A percentile compares a stretch with the other conserved stretches of the same genome.
Conservation (phyloP, 2,113 vertebrate species). For the Pagrus major region DNA sequence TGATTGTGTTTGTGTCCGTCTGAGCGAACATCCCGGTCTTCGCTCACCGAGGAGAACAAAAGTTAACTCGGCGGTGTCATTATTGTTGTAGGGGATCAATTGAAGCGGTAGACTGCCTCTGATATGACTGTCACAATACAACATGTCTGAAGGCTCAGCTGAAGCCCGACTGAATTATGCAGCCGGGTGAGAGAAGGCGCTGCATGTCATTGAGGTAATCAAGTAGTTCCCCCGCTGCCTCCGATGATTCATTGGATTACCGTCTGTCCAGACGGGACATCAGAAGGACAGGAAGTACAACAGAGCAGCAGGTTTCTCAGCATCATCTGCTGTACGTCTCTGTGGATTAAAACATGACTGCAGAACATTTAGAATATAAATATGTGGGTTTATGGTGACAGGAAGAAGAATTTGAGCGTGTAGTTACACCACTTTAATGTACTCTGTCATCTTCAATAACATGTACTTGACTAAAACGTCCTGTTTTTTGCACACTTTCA, state of each 20-base stretch:
- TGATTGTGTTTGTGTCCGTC: conserved; percentile 9
- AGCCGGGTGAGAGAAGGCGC: conserved; percentile 9
- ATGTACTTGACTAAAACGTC: not conserved
- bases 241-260: conserved; percentile 47
- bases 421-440: not conserved
- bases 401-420: not conserved
- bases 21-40: not conserved
- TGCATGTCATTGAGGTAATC: conserved; percentile 40
- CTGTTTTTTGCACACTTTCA: no score
- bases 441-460: not conserved
- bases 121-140: conserved; percentile 8
- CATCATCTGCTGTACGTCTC: conserved; percentile 24
- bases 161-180: conserved; percentile 14
- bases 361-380: conserved; percentile 2
- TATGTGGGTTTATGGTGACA: not conserved
- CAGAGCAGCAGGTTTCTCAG: conserved; percentile 36
- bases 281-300: conserved; percentile 24
- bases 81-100: not conserved
- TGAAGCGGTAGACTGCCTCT: not conserved
- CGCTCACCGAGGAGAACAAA: not conserved
- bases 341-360: conserved; percentile 10
- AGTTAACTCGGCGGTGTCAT: not conserved
- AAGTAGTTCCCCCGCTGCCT: conserved; percentile 30
- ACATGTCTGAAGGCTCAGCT: conserved; percentile 27
- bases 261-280: conserved; percentile 31